Conservation (phyloP, 2,888 invertebrate species). For the Drosophila acutilabella region DNA sequence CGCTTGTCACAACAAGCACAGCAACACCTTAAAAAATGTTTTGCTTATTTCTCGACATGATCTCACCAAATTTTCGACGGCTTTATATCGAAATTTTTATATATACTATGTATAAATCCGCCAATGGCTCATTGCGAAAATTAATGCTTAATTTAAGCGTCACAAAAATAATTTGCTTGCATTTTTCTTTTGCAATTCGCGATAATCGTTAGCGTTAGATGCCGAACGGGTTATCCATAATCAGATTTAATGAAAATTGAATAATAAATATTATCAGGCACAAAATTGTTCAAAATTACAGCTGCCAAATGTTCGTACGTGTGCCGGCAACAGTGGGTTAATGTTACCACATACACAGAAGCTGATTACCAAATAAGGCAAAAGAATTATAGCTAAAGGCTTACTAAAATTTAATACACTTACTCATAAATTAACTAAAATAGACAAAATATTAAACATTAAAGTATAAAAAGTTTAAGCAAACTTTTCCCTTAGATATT, state of each 20-base stretch:
- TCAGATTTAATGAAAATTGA: slow-evolving; percentile 79
- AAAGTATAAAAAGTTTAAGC: too few relatives aligned
- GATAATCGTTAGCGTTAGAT: slow-evolving; percentile 7
- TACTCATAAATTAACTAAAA: too few relatives aligned
- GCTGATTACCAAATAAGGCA: background rate
- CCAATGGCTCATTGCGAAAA: slow-evolving; percentile 61
- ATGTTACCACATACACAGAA: slow-evolving; percentile 14
- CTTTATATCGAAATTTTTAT: slow-evolving; percentile 8
- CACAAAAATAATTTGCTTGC: slow-evolving; percentile 71
- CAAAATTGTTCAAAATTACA: slow-evolving; percentile 65
- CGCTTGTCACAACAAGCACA: slow-evolving; percentile 69
- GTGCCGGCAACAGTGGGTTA: slow-evolving; percentile 34
- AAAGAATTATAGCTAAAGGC: background rate
- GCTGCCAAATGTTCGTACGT: slow-evolving; percentile 33
- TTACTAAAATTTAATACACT: too few relatives aligned
- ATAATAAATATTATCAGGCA: slow-evolving; percentile 76
- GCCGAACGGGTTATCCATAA: slow-evolving; percentile 64
- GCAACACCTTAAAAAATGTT: slow-evolving; percentile 74
- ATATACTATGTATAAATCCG: slow-evolving; percentile 63
- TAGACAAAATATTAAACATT: too few relatives aligned
- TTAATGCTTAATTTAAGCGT: slow-evolving; percentile 78
- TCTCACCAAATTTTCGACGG: slow-evolving; percentile 40
- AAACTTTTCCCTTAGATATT: too few relatives aligned
- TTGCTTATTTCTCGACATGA: slow-evolving; percentile 60
- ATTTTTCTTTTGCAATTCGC: slow-evolving; percentile 51